Evolutionary conservation across 1,140 invertebrate species (phyloP), one percentile per base, ranked within the genome.

Genomic region (Drosophila bifasciata): DNA sequence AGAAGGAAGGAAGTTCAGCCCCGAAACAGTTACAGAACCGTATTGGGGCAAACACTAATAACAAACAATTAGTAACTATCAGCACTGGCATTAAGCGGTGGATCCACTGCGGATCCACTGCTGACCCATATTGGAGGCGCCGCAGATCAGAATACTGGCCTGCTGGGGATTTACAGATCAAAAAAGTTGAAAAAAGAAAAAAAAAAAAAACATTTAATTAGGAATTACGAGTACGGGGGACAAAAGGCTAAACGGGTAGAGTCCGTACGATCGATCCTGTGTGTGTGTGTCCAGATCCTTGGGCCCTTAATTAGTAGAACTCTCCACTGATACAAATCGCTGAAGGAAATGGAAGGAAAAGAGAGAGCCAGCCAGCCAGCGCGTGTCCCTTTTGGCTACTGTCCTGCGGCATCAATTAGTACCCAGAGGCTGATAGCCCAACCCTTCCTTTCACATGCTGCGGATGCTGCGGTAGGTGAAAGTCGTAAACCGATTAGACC

Each of bases 61-160:
- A 88, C 70, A 81, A 88, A 78, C 83, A 86, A 86, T 86, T 86
- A 88, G 83, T 78, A 78, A 81, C 77, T 81, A 86, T 88, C 60
- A 59, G 71, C 59, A 59, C 74, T 79, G 79, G 72, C 25, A 84
- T 84, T 84, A 84, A 64, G 32, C 45, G 39, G 16, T n/a, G n/a
- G 19, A 36, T 25, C 44, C 46, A 39, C 41, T 25, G n/a, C n/a
- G n/a, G n/a, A n/a, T n/a, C 28, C 19, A 49, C 21, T 53, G 28
- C 50, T 68, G 79, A 84, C 79, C 76, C 76, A 84, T 55, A 80
- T 78, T 63, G 64, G 43, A 44, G 21, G 28, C 15, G 44, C 36
- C 39, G 15, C n/a, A 15, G 23, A 43, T 19, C 40, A 9, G 32
- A 1, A 36, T 4, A 3, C 32, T 36, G 32, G 11, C 19, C 19